Evolutionary conservation across 2,113 vertebrate genomes (phyloP).

Genomic region (Falco punctatus): DNA sequence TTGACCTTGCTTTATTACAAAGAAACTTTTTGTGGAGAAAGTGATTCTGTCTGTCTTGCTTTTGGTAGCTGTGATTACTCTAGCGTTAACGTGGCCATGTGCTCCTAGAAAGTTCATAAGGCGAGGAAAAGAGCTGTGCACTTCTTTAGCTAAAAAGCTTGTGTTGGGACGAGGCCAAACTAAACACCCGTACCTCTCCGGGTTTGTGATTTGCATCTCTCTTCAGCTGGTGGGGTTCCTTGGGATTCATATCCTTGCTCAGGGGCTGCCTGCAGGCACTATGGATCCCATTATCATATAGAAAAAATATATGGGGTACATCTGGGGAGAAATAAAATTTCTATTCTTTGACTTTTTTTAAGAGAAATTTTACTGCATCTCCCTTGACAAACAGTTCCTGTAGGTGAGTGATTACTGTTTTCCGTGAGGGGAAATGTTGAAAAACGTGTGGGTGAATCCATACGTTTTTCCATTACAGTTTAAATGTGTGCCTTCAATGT

Average conservation of each 20-base stretch:
- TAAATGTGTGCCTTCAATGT: not conserved
- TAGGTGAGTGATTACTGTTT: not conserved
- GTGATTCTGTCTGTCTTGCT: not conserved
- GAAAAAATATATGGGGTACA: not conserved
- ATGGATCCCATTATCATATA: not conserved
- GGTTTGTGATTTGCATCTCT: not conserved
- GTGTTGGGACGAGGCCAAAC: slow-evolving; percentile 46
- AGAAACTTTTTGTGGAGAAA: slow-evolving; percentile 21
- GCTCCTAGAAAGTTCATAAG: not conserved
- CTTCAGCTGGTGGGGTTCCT: not conserved
- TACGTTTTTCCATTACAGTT: not conserved
- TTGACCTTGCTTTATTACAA: not conserved
- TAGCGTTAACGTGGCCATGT: not conserved
- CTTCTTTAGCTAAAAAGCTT: not conserved
- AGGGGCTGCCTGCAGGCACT: not conserved
- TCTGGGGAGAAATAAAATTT: not conserved
- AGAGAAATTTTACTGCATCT: not conserved
- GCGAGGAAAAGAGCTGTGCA: not conserved
- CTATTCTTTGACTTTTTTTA: not conserved
- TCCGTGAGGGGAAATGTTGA: not conserved
- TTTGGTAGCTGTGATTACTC: not conserved
- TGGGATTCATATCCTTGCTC: not conserved
- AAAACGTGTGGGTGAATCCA: not conserved
- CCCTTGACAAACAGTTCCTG: not conserved
- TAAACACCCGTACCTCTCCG: not conserved